Base-by-base conservation (phyloP, 2,797 vertebrate genomes). In the Emys orbicularis region DNA sequence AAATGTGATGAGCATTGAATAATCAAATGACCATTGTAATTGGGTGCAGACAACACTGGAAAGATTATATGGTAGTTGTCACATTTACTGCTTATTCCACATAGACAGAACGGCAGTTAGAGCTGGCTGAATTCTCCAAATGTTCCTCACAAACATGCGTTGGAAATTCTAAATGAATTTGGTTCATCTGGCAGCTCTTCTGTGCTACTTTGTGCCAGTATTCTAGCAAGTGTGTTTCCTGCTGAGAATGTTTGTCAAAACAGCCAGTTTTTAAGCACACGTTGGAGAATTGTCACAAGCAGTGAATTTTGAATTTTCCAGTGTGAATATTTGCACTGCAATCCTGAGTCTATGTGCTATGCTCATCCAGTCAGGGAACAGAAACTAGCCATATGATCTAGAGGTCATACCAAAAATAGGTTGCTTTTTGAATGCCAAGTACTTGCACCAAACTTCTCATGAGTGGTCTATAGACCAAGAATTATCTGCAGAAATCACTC, bases 271-370 rank as follows among this genome's bases (percentile, higher is more conserved):
- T 61, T 68, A 27, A 74, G 41, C 6, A 23, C 37, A 23, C 12
- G 10, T 41, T 0, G 0, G 68, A 4, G 89, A 77, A 72, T 72
- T 49, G 47, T 91, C 54, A 4, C 0, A 0, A 52, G 13, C 27
- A 19, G 18, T 72, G 41, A 77, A 79, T 37, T 83, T 11, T 90
- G 81, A 77, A 87, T 77, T 79, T 92, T 57, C 0, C 7, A 31
- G 41, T 29, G 47, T 54, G 41, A 89, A 59, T 61, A 8, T 0
- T 3, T 79, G 61, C 56, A 87, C 54, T 37, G 10, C 2, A 16
- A 37, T 76, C 61, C 53, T 37, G 44, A 23, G 18, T 79, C 37
- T 47, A 21, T 34, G 37, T 4, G 52, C 15, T 5, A 1, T 59
- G 16, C 79, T 77, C 12, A 37, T 25, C 61, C 1, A 0, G 50